A percentile compares a stretch with the other conserved stretches of the same genome.
These are phyloP conservation scores for Gymnorhina tibicen DNA, from an alignment of 2,113 vertebrate genomes.

Conservation along the genomic window DNA sequence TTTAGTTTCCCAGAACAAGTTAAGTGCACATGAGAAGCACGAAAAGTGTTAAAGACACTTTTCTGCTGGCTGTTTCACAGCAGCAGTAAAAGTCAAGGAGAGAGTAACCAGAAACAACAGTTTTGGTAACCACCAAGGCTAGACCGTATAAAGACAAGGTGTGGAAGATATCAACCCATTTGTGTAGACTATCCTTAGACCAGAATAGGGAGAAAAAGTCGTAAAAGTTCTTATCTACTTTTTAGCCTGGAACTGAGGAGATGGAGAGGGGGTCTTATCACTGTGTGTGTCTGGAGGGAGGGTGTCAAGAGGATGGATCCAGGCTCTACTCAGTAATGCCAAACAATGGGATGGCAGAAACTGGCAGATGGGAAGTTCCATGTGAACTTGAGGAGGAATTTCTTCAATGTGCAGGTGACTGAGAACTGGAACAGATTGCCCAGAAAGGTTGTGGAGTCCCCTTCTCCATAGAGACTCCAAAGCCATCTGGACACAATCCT, in stretches of 20 bases:
- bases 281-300: background rate
- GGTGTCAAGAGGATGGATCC: too few species aligned
- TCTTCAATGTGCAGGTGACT: background rate
- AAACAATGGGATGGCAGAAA: background rate
- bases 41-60: background rate
- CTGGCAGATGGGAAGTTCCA: background rate
- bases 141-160: background rate
- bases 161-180: background rate
- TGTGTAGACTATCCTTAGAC: background rate
- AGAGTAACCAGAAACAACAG: background rate
- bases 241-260: background rate
- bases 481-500: background rate
- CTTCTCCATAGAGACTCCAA: background rate
- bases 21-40: background rate
- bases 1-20: background rate
- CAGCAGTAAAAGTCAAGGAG: background rate
- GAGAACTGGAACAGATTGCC: background rate
- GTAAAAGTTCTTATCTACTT: background rate
- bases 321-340: background rate
- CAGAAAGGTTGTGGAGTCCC: background rate
- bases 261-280: background rate
- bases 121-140: background rate
- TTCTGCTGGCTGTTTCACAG: background rate
- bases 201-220: background rate
- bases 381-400: background rate